Evolutionary conservation across 2,888 invertebrate genomes (phyloP), one percentile per base, ranked within the genome.

Genomic region (Lycaena phlaeas): DNA sequence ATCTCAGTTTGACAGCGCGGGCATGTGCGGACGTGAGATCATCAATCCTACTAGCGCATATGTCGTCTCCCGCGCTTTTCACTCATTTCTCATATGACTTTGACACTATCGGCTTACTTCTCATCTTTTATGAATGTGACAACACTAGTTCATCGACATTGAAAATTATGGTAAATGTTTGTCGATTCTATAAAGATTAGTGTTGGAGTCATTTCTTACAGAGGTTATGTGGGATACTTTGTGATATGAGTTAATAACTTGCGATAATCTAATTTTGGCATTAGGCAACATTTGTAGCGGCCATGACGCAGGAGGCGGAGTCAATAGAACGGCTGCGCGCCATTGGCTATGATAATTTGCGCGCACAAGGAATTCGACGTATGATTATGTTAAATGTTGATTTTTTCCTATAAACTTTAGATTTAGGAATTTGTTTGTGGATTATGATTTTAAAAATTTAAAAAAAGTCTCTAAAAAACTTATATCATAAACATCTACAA

Each of bases 291-390:
- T 67, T 64, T 56, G 62, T 54, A 65, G 74, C 79, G 68, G 79
- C 77, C 81, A 82, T 81, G 67, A 61, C 77, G 68, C 59, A 69
- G 61, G 68, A 58, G 81, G 78, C 75, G 81, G 70, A 62, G 76
- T 69, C 53, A 49, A 46, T 48, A 40, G 45, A 48, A 53, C 54
- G 58, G 61, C 54, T 54, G 67, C 68, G 66, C 66, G 69, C 66
- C 61, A 84, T 84, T 82, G 82, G 82, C 60, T 61, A 58, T 53
- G 48, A 59, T 59, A 43, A 69, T 68, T 68, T 47, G 71, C 71
- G 65, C 69, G 64, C 57, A 61, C 61, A 59, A 60, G 55, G 58
- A 63, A 60, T 22, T 34, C 34, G 34, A 34, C n/a, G 34, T 18
- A 22, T 14, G 7, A 34, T 22, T 34, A 34, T 34, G 18, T 9